Evolutionary conservation across 1,140 invertebrate genomes (phyloP), one percentile per base, ranked within the genome.

Genomic region (Neodiprion lecontei): DNA sequence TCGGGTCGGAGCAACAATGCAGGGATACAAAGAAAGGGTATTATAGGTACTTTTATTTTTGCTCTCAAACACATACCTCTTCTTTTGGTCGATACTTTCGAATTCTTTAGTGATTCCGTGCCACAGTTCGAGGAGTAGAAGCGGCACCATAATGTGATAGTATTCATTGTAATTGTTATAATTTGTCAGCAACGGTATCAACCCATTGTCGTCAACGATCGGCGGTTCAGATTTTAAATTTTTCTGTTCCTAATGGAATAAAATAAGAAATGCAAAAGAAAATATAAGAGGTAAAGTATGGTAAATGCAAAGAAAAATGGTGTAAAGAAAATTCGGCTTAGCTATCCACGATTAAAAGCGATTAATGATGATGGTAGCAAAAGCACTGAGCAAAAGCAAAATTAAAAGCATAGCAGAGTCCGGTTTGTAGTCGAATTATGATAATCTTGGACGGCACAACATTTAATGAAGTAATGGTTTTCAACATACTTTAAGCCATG

Each of bases 101-200:
- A 80, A 81, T 11, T 86, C 82, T 48, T 79, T 84, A 0, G 79
- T 74, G 11, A 86, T 74, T 0, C 65, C 72, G 11, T 76, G 67
- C 85, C 85, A 87, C 4, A 82, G 78, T 75, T 87, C 85, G 0
- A 84, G 66, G n/a, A 84, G 72, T 11, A 86, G 49, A 1, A 86
- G 73, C 10, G 81, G 79, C 21, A 77, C 71, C 50, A 74, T 75
- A 14, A 79, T 75, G 10, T 77, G 77, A n/a, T 82, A 86, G 70
- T 86, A 86, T 0, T 85, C 79, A 1, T 81, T 74, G 67, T 78
- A 86, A 1, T 79, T 79, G 10, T 69, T 72, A 23, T 85, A 86
- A 11, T 21, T 68, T 9, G 77, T 77, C 14, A 76, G 69, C 69
- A 81, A 67, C 4, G 67, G 53, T 0, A 73, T 48, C 17, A 85